Base-by-base conservation (phyloP, 2,113 vertebrate species). In the Entomyzon cyanotis region DNA sequence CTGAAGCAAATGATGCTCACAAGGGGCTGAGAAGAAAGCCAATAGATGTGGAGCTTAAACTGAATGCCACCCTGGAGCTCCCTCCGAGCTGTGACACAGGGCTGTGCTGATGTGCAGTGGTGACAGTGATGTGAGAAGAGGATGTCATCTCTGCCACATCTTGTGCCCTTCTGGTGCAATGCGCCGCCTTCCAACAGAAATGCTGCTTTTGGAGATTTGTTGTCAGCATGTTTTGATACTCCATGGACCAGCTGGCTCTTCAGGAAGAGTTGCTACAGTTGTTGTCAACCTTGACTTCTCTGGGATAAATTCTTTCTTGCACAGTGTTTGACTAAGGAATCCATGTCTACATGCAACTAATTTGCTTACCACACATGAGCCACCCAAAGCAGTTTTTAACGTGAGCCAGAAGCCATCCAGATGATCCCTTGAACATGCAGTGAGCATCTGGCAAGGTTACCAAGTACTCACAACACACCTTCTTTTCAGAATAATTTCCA, bases 11-110 rank as follows among this genome's bases (percentile, higher is more conserved):
- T 73, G 94, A 97, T 97, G 97, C 96, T 97, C 96, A 81, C 15
- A 86, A 96, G 94, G 84, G 70, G 96, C 96, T 98, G 96, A 96
- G 94, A 80, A 97, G 93, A 95, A 96, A 96, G 94, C 98, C 98
- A 98, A 96, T 97, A 96, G 97, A 96, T 86, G 97, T 89, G 96
- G 94, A 97, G 97, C 95, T 97, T 87, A 95, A 95, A 93, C 15
- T 84, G 92, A 97, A 96, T 96, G 95, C 96, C 97, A 95, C 90
- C 94, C 97, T 94, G 70, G 88, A 94, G 78, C 41, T 88, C 68
- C 65, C 78, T 87, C 37, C 0, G 1, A 9, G 39, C 87, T 44
- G 73, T 84, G 95, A 71, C 91, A 95, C 4, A 0, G 81, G 78
- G 74, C 87, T 71, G 73, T 53, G 85, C 69, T 81, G 82, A 92